Evolutionary conservation across 2,888 invertebrate genomes (phyloP).

Genomic region (Ectobius pallidus): DNA sequence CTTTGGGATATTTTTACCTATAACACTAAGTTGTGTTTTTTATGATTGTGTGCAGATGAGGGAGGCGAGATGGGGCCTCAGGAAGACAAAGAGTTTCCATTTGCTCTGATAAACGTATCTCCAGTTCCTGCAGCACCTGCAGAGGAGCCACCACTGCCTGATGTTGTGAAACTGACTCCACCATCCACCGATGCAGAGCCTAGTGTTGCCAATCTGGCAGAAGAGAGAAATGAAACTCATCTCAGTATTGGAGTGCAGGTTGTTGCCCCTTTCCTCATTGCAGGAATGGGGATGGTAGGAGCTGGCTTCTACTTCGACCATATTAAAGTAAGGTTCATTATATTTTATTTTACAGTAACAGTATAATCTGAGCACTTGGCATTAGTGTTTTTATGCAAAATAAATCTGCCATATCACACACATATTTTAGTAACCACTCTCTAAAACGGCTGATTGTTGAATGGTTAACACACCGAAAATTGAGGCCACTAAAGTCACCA

Average conservation of each 20-base stretch:
- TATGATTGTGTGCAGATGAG: constrained; percentile 16
- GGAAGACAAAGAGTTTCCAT: constrained; percentile 18
- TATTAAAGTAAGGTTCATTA: constrained; percentile 58
- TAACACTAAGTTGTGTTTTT: neutral
- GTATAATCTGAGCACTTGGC: no score
- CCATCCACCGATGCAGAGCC: neutral
- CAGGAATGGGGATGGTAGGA: constrained; percentile 64
- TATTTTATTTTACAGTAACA: no score
- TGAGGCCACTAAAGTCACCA: no score
- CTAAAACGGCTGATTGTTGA: no score
- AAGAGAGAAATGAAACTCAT: constrained; percentile 47
- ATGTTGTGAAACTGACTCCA: constrained; percentile 1
- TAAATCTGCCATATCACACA: no score
- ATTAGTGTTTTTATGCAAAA: no score
- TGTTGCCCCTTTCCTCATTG: constrained; percentile 58
- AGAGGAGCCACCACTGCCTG: constrained; percentile 15
- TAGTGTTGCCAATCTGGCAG: neutral
- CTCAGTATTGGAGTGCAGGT: constrained; percentile 54
- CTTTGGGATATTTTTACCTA: neutral
- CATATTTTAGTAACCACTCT: no score
- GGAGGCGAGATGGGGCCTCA: constrained; percentile 32
- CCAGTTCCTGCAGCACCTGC: neutral
- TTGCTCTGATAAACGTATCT: neutral
- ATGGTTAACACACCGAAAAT: no score
- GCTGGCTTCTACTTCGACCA: constrained; percentile 62